Base-by-base conservation (phyloP, 2,888 invertebrate genomes). In the Cosmia trapezina region DNA sequence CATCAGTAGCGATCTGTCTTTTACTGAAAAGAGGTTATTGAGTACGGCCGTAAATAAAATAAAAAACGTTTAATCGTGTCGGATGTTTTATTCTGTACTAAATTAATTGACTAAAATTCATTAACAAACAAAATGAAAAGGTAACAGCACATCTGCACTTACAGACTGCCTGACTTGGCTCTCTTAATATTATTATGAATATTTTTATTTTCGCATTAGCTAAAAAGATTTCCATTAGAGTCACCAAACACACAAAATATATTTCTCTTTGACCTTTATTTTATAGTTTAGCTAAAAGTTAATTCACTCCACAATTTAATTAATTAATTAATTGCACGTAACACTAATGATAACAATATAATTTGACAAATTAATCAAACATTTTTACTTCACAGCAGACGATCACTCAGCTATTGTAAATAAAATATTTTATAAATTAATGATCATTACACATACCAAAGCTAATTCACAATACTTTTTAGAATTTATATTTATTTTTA, bases 101-200 rank as follows among this genome's bases (percentile, higher is more conserved):
- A 94, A 93, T 89, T 93, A 94, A 94, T 94, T 94, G 94, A 94
- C 93, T 91, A 93, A 93, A 92, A 91, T 91, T 89, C 83, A 91
- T 91, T 90, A 89, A 89, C 86, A 88, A 92, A 91, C 75, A 73
- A 88, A 90, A 81, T 77, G 62, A 86, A 78, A 81, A 70, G 28
- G 43, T 79, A 83, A 75, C 77, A 78, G 80, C 81, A 75, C 57
- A 33, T 49, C 17, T 47, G 73, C 78, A 73, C 57, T 62, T 63
- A 78, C 64, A 85, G 65, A 78, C 74, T 56, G 75, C 61, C 72
- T 45, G 22, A 76, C n/a, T 61, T 62, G 68, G 65, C 63, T 63
- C 45, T 61, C 63, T 66, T 74, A 75, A 53, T 61, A 37, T 49
- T 22, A 59, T 56, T 49, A 62, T 70, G 33, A 73, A 73, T 79